Conservation (phyloP, 2,888 invertebrate species). For the Parasteatoda lunata region DNA sequence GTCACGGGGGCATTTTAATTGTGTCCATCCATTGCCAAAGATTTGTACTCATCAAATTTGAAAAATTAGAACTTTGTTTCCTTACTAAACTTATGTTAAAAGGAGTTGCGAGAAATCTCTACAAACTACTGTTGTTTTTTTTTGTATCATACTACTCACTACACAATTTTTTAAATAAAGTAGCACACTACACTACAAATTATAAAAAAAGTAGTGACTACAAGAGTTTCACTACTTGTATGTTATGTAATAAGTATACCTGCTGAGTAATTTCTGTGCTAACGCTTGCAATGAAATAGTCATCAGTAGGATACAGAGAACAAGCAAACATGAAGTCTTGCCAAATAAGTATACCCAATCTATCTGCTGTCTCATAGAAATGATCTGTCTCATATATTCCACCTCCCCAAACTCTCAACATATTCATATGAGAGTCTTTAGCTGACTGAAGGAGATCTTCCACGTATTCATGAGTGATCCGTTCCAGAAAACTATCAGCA, state of each 20-base stretch:
- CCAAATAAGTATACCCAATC: constrained; percentile 94
- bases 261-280: constrained; percentile 86
- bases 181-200: no score
- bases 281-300: constrained; percentile 84
- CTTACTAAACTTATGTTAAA: no score
- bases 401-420: constrained; percentile 99
- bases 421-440: constrained; percentile 88
- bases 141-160: no score
- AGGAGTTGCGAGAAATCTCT: no score
- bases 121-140: no score
- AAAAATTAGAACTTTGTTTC: no score
- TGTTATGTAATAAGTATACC: constrained; percentile 74
- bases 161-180: no score
- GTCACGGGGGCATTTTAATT: no score
- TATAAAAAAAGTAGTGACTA: no score
- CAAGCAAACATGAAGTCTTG: constrained; percentile 99
- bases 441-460: constrained; percentile 81
- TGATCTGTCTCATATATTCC: constrained; percentile 93
- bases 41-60: no score
- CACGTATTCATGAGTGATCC: constrained; percentile 78
- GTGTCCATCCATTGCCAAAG: no score
- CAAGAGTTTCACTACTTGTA: no score
- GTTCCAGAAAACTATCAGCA: constrained; percentile 86
- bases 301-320: constrained; percentile 89
- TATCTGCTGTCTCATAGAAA: constrained; percentile 91